A percentile compares a stretch with the other conserved stretches of the same genome.
Conservation (phyloP, 2,113 vertebrate genomes). For the Murina feae region DNA sequence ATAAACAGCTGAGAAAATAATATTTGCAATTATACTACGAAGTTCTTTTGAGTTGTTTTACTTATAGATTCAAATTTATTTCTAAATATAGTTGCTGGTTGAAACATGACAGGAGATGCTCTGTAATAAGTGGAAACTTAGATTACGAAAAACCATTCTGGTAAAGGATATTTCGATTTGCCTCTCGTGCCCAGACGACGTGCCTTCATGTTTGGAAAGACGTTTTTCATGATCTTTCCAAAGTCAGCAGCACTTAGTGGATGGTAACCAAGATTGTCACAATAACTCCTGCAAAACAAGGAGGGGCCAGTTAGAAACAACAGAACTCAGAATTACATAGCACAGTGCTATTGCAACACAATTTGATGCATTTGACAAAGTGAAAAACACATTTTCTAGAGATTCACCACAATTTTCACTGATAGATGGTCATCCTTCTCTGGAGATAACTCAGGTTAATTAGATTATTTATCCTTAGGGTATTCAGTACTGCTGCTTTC, state of each 20-base stretch:
- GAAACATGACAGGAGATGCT: conserved; percentile 85
- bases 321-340: background rate
- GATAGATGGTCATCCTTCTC: background rate
- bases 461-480: background rate
- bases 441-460: background rate
- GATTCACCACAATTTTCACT: background rate
- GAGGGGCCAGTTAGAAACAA: conserved; percentile 52
- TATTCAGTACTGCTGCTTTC: background rate
- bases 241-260: conserved; percentile 98
- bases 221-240: conserved; percentile 99
- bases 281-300: conserved; percentile 93
- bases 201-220: conserved; percentile 99
- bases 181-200: conserved; percentile 98
- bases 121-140: conserved; percentile 67
- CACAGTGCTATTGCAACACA: background rate
- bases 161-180: conserved; percentile 99
- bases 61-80: conserved; percentile 79
- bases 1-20: conserved; percentile 35
- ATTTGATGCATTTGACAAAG: background rate
- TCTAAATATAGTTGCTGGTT: conserved; percentile 85
- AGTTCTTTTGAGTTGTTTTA: conserved; percentile 69
- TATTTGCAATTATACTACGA: conserved; percentile 69
- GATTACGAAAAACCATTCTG: conserved; percentile 76
- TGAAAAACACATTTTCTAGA: background rate
- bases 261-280: conserved; percentile 99